Evolutionary conservation across 2,113 vertebrate genomes (phyloP).

Genomic region (Chiloscyllium plagiosum): DNA sequence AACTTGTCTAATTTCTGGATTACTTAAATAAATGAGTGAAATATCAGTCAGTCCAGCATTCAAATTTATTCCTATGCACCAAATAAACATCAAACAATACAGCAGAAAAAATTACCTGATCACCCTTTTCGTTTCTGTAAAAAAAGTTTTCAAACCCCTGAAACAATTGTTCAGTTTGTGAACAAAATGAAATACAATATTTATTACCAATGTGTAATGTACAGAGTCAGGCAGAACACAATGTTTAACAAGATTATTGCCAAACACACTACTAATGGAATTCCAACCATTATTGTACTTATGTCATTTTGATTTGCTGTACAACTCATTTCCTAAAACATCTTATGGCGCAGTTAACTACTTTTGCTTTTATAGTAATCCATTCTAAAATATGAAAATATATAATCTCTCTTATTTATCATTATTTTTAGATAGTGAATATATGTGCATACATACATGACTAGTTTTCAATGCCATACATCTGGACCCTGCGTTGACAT

Average conservation of each 20-base stretch:
- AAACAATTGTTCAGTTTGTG: background rate
- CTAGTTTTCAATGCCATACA: background rate
- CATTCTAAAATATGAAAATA: background rate
- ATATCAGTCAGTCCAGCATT: background rate
- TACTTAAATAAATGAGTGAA: background rate
- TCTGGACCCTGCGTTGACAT: background rate
- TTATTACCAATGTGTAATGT: background rate
- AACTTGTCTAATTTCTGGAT: background rate
- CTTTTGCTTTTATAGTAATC: background rate
- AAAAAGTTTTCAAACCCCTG: background rate
- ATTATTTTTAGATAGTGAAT: background rate
- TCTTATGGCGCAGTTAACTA: background rate
- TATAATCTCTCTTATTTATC: background rate
- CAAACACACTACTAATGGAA: background rate
- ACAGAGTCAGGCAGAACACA: background rate
- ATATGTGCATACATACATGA: background rate
- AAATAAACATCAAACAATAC: background rate
- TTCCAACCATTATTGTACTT: background rate
- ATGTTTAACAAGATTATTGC: slow-evolving; percentile 11
- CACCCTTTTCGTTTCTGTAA: background rate
- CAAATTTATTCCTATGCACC: background rate
- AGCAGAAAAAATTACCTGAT: background rate
- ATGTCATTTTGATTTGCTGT: background rate
- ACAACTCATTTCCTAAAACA: background rate
- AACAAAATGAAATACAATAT: slow-evolving; percentile 10